Conservation (phyloP, 2,888 invertebrate genomes). For the Cosmorhoe ocellata region DNA sequence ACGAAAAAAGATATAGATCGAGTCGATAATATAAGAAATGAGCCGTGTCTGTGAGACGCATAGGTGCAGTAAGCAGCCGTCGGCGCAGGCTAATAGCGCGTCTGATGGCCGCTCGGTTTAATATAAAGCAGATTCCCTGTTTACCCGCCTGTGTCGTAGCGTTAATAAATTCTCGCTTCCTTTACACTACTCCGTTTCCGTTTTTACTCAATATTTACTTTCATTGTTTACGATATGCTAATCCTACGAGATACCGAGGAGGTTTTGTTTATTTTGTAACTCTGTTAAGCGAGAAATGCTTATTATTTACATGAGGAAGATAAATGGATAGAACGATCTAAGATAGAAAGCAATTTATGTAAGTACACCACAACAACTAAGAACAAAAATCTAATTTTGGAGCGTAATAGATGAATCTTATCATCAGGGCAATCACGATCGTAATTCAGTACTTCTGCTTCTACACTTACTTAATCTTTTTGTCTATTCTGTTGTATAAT, state of each 20-base stretch:
- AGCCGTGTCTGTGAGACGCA: conserved; percentile 22
- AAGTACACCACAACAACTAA: no score
- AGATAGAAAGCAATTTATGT: no score
- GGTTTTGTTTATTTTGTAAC: neutral
- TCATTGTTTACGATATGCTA: conserved; percentile 44
- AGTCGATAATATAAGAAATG: neutral
- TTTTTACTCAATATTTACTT: conserved; percentile 61
- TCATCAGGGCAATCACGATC: no score
- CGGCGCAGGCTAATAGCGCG: conserved; percentile 54
- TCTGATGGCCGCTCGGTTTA: conserved; percentile 67
- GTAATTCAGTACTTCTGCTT: no score
- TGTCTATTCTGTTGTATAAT: no score
- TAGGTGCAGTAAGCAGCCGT: conserved; percentile 13
- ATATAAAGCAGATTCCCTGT: conserved; percentile 71
- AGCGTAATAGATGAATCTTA: no score
- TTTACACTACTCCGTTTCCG: conserved; percentile 52
- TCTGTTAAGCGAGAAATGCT: neutral
- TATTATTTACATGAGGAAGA: neutral
- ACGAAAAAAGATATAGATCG: no score
- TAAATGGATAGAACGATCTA: no score
- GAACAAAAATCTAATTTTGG: no score
- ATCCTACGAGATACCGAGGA: neutral
- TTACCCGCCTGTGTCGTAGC: conserved; percentile 66
- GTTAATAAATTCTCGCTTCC: conserved; percentile 69
- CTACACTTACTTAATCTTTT: no score